A percentile compares a stretch with the other conserved stretches of the same genome.
phyloP scores from a whole-genome alignment of 2,797 vertebrate species.

The Mormyrus proboscirostris region DNA sequence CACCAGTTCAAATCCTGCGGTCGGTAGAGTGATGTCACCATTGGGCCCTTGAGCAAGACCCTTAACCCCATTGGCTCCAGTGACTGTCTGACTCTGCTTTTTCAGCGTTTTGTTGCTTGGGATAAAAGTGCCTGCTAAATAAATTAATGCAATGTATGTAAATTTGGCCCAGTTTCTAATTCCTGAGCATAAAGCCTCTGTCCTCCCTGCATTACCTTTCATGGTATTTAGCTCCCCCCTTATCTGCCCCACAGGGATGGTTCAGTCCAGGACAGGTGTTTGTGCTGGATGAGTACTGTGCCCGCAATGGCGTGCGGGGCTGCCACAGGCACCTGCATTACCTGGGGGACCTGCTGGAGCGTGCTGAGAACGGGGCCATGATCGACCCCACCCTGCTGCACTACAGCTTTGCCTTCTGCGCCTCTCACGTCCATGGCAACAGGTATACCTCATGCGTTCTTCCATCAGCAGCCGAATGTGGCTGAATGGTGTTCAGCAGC shows the following conservation, averaged over 20 bases:
- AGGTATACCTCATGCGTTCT: constrained; percentile 64
- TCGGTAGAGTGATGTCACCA: not conserved
- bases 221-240: not conserved
- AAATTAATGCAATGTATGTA: not conserved
- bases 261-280: constrained; percentile 99
- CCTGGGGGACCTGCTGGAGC: constrained; percentile 88
- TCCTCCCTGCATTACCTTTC: constrained; percentile 22
- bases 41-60: not conserved
- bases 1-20: not conserved
- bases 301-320: constrained; percentile 91
- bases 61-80: not conserved
- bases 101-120: not conserved
- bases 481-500: not conserved
- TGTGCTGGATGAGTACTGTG: constrained; percentile 95
- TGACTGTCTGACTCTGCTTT: not conserved
- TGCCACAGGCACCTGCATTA: constrained; percentile 98
- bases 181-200: not conserved
- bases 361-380: constrained; percentile 90
- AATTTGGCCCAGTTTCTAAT: not conserved
- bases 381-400: constrained; percentile 96
- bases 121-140: not conserved
- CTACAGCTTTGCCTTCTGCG: constrained; percentile 98
- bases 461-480: not conserved
- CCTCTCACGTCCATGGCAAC: constrained; percentile 97
- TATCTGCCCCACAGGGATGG: constrained; percentile 76